Conservation (phyloP, 2,113 vertebrate genomes). For the Isurus oxyrinchus region DNA sequence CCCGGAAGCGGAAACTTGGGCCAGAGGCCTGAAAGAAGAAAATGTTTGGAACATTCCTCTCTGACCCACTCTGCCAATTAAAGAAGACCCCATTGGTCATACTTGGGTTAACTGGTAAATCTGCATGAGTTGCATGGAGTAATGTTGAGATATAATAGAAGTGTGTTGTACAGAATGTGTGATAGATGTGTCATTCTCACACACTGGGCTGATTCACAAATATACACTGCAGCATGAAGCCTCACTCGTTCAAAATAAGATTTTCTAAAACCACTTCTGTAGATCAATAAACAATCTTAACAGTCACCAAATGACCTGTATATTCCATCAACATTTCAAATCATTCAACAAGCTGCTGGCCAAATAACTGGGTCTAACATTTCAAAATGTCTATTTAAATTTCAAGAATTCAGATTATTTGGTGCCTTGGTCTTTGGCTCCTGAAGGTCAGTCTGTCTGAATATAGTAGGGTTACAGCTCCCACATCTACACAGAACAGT, state of each 20-base stretch:
- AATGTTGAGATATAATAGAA: not conserved
- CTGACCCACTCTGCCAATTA: no score
- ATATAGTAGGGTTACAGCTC: not conserved
- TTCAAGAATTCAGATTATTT: not conserved
- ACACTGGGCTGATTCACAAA: not conserved
- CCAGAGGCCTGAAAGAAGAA: not conserved
- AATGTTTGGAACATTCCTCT: not conserved
- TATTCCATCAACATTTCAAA: not conserved
- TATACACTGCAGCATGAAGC: not conserved
- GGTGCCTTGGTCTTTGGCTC: not conserved
- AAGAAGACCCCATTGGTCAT: no score
- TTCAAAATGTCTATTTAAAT: not conserved
- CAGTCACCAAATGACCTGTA: not conserved
- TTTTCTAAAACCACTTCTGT: not conserved
- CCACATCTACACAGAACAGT: not conserved
- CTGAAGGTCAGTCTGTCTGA: not conserved
- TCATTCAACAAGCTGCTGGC: not conserved
- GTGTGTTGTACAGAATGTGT: not conserved
- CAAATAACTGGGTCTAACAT: not conserved
- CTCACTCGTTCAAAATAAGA: not conserved
- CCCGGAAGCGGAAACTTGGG: no score
- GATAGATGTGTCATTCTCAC: not conserved
- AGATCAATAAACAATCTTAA: not conserved
- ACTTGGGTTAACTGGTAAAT: no score
- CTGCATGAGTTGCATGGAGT: not conserved